Conservation (phyloP, 2,888 invertebrate genomes). For the Drosophila helvetica region DNA sequence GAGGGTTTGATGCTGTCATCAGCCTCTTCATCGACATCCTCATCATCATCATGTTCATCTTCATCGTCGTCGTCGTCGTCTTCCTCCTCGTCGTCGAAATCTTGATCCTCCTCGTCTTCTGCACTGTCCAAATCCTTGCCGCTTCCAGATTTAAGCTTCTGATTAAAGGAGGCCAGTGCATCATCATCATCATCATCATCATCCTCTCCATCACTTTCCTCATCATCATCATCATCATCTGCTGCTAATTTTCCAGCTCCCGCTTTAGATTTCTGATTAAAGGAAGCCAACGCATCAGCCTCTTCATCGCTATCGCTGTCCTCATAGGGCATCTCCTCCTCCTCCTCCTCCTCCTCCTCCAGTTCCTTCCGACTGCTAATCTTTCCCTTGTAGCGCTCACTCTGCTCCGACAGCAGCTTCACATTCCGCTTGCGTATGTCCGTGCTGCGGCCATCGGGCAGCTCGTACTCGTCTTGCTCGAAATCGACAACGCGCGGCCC, state of each 20-base stretch:
- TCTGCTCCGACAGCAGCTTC: conserved; percentile 88
- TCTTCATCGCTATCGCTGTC: conserved; percentile 65
- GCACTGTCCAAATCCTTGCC: conserved; percentile 26
- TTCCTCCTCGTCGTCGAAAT: conserved; percentile 54
- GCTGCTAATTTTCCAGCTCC: conserved; percentile 41
- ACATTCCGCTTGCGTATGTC: conserved; percentile 88
- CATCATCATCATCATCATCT: conserved; percentile 45
- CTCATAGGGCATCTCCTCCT: conserved; percentile 60
- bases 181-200: conserved; percentile 41
- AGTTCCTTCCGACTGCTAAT: conserved; percentile 87
- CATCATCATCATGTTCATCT: conserved; percentile 30
- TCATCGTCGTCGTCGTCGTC: conserved; percentile 64
- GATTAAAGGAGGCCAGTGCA: conserved; percentile 33
- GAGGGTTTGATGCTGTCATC: conserved; percentile 29
- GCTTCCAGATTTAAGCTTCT: conserved; percentile 25
- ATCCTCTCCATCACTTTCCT: conserved; percentile 59
- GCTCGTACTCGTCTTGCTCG: conserved; percentile 75
- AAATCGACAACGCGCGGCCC: conserved; percentile 85
- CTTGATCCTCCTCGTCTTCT: conserved; percentile 40
- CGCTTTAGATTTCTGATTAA: conserved; percentile 42
- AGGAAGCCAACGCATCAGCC: conserved; percentile 50
- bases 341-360: conserved; percentile 60
- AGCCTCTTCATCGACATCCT: conserved; percentile 53
- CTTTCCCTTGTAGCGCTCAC: conserved; percentile 90
- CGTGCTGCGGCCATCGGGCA: conserved; percentile 85